These are phyloP conservation scores for Pelvicachromis taeniatus DNA, from an alignment of 2,113 vertebrate species.

Conservation along the genomic window DNA sequence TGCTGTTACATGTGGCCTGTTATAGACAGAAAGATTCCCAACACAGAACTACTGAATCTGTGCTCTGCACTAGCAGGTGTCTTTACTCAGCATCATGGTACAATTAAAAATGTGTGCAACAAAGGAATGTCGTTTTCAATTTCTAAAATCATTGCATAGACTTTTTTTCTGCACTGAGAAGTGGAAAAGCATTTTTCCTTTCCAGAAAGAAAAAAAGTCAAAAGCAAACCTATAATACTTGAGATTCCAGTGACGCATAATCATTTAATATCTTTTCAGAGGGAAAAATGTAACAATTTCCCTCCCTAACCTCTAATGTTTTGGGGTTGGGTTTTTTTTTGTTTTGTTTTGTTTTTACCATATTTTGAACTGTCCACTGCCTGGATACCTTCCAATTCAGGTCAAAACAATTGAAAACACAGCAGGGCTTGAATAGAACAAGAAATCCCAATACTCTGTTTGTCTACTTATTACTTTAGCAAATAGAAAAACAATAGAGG, in stretches of 20 bases:
- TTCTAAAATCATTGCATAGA: neutral
- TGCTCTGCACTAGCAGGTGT: neutral
- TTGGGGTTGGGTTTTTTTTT: neutral
- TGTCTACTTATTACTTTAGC: neutral
- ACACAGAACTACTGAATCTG: neutral
- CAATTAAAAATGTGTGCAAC: neutral
- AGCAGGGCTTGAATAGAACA: neutral
- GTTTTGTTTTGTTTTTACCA: neutral
- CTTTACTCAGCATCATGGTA: constrained; percentile 6
- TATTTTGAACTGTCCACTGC: neutral
- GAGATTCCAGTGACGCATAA: neutral
- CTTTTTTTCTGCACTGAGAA: constrained; percentile 3
- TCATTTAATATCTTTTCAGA: neutral
- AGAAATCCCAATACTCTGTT: neutral
- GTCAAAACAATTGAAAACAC: neutral
- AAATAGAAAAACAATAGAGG: neutral
- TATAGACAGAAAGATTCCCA: constrained; percentile 48
- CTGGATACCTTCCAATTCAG: neutral
- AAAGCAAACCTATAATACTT: neutral
- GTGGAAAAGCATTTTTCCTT: neutral
- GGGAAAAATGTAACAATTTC: neutral
- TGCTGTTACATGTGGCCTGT: constrained; percentile 51
- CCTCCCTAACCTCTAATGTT: neutral
- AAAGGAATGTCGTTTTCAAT: neutral
- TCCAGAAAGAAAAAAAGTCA: neutral